These are phyloP conservation scores for Hofmannophila pseudospretella DNA, from an alignment of 2,888 invertebrate species.

Conservation along the genomic window DNA sequence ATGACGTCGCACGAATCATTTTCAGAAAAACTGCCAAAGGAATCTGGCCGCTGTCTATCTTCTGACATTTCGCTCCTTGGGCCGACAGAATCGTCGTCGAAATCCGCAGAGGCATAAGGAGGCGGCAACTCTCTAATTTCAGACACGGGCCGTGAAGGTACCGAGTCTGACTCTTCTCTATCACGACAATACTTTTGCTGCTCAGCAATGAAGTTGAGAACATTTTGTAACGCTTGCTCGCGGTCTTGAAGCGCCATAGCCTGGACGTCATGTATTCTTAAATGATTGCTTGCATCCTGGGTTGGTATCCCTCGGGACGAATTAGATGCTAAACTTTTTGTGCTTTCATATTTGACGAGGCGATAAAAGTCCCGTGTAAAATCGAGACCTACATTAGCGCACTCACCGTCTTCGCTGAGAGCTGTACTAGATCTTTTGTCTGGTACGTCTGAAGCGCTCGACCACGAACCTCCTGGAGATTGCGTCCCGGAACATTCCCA, in stretches of 20 bases:
- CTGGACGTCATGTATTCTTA: constrained; percentile 66
- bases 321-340: constrained; percentile 86
- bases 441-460: constrained; percentile 75
- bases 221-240: constrained; percentile 84
- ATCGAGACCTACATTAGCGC: constrained; percentile 83
- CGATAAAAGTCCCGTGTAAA: constrained; percentile 89
- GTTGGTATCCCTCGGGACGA: constrained; percentile 82
- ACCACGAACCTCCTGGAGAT: constrained; percentile 81
- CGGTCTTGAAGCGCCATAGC: constrained; percentile 77
- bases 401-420: constrained; percentile 83
- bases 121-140: constrained; percentile 78
- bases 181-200: constrained; percentile 84
- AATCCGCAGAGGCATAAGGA: constrained; percentile 68
- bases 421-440: constrained; percentile 85
- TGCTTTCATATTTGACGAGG: constrained; percentile 88
- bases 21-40: constrained; percentile 70
- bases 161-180: constrained; percentile 77
- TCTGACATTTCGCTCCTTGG: constrained; percentile 70
- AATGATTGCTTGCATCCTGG: constrained; percentile 64
- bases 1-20: constrained; percentile 68
- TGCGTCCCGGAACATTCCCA: constrained; percentile 80
- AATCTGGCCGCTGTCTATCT: constrained; percentile 65
- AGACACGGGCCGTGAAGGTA: constrained; percentile 73
- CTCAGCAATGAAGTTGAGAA: constrained; percentile 85
- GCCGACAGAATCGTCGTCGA: constrained; percentile 67